Percentiles rank a stretch among this genome's conserved stretches.
Conservation (phyloP, 2,113 vertebrate species). For the rat (Rattus norvegicus) region DNA sequence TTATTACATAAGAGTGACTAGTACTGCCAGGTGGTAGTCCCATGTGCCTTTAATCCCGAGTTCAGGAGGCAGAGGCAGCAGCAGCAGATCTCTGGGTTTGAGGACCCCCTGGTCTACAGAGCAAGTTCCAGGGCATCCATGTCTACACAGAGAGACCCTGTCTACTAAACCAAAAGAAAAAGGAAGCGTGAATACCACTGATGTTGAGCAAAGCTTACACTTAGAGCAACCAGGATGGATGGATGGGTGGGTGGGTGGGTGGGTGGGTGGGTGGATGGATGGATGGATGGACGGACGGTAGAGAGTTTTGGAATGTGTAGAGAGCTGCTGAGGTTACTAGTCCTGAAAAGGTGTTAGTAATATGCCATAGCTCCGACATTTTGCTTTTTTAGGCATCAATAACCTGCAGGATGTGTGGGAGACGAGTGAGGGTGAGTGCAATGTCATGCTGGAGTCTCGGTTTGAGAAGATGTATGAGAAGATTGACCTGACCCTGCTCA, state of each 20-base stretch:
- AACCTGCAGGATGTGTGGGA: conserved; percentile 99
- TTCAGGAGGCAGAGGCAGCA: too few relatives aligned
- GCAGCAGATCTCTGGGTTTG: background rate
- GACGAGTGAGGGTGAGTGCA: conserved; percentile 97
- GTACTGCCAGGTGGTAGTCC: background rate
- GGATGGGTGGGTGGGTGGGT: background rate
- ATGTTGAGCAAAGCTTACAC: background rate
- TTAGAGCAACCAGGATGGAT: background rate
- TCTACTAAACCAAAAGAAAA: background rate
- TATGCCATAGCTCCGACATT: background rate
- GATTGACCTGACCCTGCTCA: conserved; percentile 98
- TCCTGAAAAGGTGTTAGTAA: background rate
- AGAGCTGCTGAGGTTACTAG: background rate
- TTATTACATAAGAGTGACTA: background rate
- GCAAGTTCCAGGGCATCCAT: background rate
- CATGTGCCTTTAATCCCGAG: too few relatives aligned
- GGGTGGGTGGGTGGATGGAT: background rate
- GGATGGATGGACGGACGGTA: background rate
- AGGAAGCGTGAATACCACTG: background rate
- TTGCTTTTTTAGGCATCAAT: conserved; percentile 92
- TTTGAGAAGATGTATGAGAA: conserved; percentile 99
- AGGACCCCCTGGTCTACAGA: background rate
- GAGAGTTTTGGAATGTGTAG: background rate
- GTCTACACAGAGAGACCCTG: background rate
- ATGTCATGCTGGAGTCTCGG: conserved; percentile 98